Conservation (phyloP, 2,113 vertebrate genomes). For the Cryptoleucopteryx plumbea region DNA sequence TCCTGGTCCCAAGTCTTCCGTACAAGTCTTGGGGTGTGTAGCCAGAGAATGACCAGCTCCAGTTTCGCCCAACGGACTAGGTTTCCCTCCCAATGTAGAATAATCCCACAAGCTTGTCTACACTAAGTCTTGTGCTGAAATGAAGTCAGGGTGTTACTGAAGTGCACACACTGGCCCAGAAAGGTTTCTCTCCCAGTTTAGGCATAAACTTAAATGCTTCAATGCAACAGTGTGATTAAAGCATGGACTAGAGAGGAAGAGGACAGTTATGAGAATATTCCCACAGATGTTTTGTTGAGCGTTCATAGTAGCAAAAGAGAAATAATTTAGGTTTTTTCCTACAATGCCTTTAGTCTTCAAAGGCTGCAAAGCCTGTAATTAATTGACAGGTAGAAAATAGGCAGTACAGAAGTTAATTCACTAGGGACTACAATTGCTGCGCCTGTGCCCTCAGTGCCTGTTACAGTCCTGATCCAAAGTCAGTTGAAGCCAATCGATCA, state of each 20-base stretch:
- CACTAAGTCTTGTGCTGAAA: neutral
- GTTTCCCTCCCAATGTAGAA: accelerated
- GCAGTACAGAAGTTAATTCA: conserved; percentile 37
- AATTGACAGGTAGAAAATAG: conserved; percentile 48
- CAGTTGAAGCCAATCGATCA: conserved; percentile 54
- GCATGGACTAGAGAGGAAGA: neutral
- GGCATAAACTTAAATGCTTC: neutral
- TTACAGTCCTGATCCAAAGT: conserved; percentile 54
- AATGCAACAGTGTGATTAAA: neutral
- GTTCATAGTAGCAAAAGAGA: neutral
- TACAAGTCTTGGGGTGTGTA: neutral
- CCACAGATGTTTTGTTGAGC: neutral
- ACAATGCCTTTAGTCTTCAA: conserved; percentile 1
- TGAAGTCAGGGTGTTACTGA: neutral
- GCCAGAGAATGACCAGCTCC: neutral
- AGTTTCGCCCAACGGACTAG: accelerated
- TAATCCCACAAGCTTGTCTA: neutral
- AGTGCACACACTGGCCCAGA: neutral
- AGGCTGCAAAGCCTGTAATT: conserved; percentile 26
- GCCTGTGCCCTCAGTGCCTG: conserved; percentile 21
- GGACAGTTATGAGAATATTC: neutral
- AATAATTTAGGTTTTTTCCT: neutral
- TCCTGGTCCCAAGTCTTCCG: accelerated
- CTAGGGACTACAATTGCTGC: neutral
- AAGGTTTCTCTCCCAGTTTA: neutral